A percentile compares a stretch with the other conserved stretches of the same genome.
Conservation (phyloP, 1,140 invertebrate genomes). For the Solenopsis invicta region DNA sequence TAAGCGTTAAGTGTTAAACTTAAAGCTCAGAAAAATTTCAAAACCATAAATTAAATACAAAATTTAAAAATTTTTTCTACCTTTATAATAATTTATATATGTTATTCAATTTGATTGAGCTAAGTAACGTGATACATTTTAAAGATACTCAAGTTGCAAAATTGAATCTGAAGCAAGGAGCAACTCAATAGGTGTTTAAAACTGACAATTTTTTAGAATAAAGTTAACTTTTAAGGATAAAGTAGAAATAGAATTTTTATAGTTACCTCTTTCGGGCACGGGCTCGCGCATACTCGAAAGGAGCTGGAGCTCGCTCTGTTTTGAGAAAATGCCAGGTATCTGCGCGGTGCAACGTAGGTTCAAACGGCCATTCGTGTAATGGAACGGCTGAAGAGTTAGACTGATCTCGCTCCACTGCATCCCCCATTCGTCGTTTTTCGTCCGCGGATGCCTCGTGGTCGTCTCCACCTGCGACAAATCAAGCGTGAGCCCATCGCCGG, state of each 20-base stretch:
- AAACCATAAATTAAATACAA: neutral
- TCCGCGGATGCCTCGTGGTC: conserved; percentile 63
- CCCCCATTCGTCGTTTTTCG: conserved; percentile 66
- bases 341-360: conserved; percentile 82
- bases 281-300: conserved; percentile 80
- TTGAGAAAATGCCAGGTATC: conserved; percentile 79
- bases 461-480: conserved; percentile 71
- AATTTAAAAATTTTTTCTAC: neutral
- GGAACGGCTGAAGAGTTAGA: conserved; percentile 78
- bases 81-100: neutral
- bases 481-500: conserved; percentile 58
- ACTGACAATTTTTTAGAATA: neutral
- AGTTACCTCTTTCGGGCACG: conserved; percentile 83
- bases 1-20: conserved; percentile 11
- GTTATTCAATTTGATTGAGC: neutral
- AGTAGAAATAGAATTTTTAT: conserved; percentile 20
- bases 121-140: neutral
- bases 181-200: neutral
- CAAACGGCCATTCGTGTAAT: conserved; percentile 82
- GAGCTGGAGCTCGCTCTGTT: conserved; percentile 79
- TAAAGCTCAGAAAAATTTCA: neutral
- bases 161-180: neutral
- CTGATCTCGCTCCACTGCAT: conserved; percentile 79
- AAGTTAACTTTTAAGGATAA: neutral
- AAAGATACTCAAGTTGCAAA: neutral